Conservation (phyloP, 2,888 invertebrate genomes). For the Bimastos eiseni region DNA sequence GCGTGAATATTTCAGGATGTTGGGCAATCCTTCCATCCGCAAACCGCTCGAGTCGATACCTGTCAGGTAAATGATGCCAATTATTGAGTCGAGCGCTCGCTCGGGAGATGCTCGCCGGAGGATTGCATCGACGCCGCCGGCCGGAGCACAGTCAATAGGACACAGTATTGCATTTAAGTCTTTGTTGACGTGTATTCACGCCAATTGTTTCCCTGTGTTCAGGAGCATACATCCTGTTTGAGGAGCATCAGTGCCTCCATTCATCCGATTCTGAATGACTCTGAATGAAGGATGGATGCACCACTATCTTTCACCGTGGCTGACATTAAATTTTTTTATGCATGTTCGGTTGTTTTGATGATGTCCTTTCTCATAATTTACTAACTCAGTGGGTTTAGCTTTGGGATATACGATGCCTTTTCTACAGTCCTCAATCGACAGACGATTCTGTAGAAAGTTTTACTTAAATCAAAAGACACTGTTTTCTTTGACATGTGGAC, state of each 20-base stretch:
- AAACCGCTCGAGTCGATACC: not conserved
- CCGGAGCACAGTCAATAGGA: not conserved
- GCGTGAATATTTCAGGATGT: slow-evolving; percentile 23
- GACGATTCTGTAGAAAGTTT: not conserved
- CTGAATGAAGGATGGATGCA: not conserved
- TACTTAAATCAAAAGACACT: not conserved
- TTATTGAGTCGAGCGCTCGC: not conserved
- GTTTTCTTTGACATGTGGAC: not conserved
- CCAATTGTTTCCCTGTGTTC: not conserved
- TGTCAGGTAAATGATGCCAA: slow-evolving; percentile 23
- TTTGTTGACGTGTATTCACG: slow-evolving; percentile 13
- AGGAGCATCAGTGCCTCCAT: not conserved
- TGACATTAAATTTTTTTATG: not conserved
- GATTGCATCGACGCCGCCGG: slow-evolving; percentile 1
- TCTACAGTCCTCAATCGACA: not conserved
- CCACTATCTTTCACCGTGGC: not conserved
- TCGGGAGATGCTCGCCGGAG: not conserved
- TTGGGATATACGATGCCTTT: not conserved
- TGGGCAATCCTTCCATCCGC: slow-evolving; percentile 21
- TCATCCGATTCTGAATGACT: not conserved
- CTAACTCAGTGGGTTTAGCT: not conserved
- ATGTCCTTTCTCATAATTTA: not conserved
- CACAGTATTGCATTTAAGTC: slow-evolving; percentile 6
- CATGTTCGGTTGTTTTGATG: not conserved
- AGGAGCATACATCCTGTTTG: not conserved